Percentiles rank a stretch among this genome's conserved stretches.
Conservation (phyloP, 2,888 invertebrate genomes). For the Melanostoma scalare region DNA sequence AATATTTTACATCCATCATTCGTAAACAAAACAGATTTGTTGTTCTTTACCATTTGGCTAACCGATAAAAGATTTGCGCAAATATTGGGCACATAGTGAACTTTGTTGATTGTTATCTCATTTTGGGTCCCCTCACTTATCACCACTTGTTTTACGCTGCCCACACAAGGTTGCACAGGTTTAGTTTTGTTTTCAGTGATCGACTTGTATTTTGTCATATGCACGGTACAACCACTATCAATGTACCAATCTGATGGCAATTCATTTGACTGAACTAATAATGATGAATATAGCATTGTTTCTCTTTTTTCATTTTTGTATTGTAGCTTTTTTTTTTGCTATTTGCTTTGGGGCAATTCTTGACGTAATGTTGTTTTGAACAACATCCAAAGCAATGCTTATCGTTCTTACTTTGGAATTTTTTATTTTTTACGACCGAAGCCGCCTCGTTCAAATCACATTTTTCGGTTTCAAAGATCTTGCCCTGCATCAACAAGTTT, state of each 20-base stretch:
- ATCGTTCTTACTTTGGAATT: slow-evolving; percentile 9
- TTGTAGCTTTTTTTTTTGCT: slow-evolving; percentile 19
- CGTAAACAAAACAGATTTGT: slow-evolving; percentile 50
- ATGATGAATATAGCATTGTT: slow-evolving; percentile 37
- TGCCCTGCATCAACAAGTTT: slow-evolving; percentile 45
- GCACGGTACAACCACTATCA: no score
- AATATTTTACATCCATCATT: slow-evolving; percentile 42
- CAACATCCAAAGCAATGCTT: slow-evolving; percentile 54
- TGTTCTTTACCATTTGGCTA: slow-evolving; percentile 45
- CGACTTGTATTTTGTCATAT: slow-evolving; percentile 44
- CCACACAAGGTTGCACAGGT: slow-evolving; percentile 24
- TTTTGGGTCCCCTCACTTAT: slow-evolving; percentile 8
- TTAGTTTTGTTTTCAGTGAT: slow-evolving; percentile 16
- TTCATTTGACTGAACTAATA: slow-evolving; percentile 41
- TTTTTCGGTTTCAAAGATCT: slow-evolving; percentile 36
- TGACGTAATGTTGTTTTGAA: slow-evolving; percentile 35
- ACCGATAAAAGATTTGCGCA: slow-evolving; percentile 54
- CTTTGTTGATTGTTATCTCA: slow-evolving; percentile 38
- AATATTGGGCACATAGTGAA: slow-evolving; percentile 42
- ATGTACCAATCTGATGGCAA: slow-evolving; percentile 37
- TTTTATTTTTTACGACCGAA: slow-evolving; percentile 8
- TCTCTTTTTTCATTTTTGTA: slow-evolving; percentile 31
- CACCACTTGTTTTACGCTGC: not conserved
- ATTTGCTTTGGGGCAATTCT: slow-evolving; percentile 18
- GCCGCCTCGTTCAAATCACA: slow-evolving; percentile 9